These are phyloP conservation scores for Caenorhabditis angaria DNA, from an alignment of 2,888 invertebrate species.

Conservation along the genomic window DNA sequence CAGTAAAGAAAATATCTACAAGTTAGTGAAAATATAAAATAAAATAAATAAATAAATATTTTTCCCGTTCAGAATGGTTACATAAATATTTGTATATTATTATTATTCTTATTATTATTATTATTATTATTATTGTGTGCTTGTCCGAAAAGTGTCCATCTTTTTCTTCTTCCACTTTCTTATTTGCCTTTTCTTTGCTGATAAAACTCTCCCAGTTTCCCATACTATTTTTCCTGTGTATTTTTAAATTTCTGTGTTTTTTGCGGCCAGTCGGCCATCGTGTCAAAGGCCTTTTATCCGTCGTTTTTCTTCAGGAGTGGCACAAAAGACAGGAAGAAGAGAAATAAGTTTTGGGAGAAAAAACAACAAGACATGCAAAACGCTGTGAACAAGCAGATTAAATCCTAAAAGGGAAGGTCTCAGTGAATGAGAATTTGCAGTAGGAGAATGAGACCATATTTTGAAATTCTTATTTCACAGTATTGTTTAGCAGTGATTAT, in stretches of 20 bases:
- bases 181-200: not conserved
- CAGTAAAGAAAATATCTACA: not conserved
- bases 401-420: too few relatives aligned
- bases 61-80: not conserved
- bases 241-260: slow-evolving; percentile 1
- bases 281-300: not conserved
- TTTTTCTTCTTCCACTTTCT: not conserved
- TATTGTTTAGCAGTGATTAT: too few relatives aligned
- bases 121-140: not conserved
- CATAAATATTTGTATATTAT: slow-evolving; percentile 4
- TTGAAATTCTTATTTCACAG: too few relatives aligned
- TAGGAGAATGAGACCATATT: too few relatives aligned
- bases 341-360: too few relatives aligned
- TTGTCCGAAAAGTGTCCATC: slow-evolving; percentile 4
- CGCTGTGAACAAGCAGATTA: too few relatives aligned
- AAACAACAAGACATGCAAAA: too few relatives aligned
- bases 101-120: not conserved
- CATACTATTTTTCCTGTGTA: not conserved
- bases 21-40: not conserved
- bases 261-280: not conserved
- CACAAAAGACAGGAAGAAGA: not conserved
- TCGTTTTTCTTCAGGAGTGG: not conserved
- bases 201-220: not conserved
- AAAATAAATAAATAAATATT: not conserved
- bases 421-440: too few relatives aligned